These are phyloP conservation scores for Agonopterix subpropinquella DNA, from an alignment of 2,888 invertebrate genomes.

Conservation along the genomic window DNA sequence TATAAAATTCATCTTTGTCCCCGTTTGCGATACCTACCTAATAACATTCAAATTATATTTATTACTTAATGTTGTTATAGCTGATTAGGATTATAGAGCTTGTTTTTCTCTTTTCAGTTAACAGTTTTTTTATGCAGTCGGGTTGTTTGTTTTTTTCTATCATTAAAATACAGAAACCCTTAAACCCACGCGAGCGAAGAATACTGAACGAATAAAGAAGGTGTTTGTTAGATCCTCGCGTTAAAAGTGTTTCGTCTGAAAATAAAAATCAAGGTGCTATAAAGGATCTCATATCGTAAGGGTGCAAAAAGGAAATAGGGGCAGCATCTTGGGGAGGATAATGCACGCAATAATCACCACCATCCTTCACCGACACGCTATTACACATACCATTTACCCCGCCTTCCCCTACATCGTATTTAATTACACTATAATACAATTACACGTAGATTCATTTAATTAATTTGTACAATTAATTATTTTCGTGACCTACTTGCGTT, in stretches of 20 bases:
- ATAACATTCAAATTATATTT: no score
- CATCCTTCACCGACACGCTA: slow-evolving; percentile 50
- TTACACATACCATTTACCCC: slow-evolving; percentile 46
- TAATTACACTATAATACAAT: slow-evolving; percentile 57
- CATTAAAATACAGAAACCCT: no score
- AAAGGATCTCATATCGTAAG: slow-evolving; percentile 16
- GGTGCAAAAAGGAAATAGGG: slow-evolving; percentile 26
- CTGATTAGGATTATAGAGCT: no score
- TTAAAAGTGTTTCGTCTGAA: slow-evolving; percentile 6
- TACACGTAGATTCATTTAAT: slow-evolving; percentile 42
- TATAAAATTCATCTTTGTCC: no score
- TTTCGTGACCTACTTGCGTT: slow-evolving; percentile 7
- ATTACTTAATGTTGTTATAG: no score
- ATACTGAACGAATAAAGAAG: slow-evolving; percentile 5
- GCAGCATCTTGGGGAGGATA: slow-evolving; percentile 41
- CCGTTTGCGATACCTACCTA: no score
- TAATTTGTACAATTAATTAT: slow-evolving; percentile 41
- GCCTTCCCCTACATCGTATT: slow-evolving; percentile 34
- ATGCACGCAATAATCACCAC: slow-evolving; percentile 62
- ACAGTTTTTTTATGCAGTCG: no score
- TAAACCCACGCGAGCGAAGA: no score
- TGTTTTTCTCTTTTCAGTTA: no score
- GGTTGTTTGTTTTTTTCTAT: no score
- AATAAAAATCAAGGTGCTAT: slow-evolving; percentile 37
- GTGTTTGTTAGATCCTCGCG: background rate